phyloP scores from a whole-genome alignment of 2,888 invertebrate genomes.

The Cecidostiba fungosa region DNA sequence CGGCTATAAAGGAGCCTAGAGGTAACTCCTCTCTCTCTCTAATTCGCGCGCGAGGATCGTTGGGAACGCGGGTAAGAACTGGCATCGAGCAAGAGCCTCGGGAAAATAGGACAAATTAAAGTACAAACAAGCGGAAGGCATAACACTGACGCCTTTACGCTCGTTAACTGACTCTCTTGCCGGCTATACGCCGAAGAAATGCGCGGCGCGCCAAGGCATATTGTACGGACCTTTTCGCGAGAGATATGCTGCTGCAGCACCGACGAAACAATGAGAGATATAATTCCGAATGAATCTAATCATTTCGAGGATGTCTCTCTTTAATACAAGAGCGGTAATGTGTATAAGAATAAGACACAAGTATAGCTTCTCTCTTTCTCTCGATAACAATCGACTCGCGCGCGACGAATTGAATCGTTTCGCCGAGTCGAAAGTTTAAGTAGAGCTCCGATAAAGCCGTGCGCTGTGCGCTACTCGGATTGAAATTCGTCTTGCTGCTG shows the following conservation, averaged over 20 bases:
- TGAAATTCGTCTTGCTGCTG: constrained; percentile 53
- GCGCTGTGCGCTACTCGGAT: constrained; percentile 46
- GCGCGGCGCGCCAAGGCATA: constrained; percentile 5
- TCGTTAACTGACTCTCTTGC: constrained; percentile 53
- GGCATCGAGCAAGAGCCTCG: constrained; percentile 30
- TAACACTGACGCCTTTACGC: constrained; percentile 55
- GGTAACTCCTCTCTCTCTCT: constrained; percentile 51
- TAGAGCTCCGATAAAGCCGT: constrained; percentile 51
- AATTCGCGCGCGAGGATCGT: constrained; percentile 34
- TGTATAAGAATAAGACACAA: not conserved
- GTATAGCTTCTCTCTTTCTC: not conserved
- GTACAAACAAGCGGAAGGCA: constrained; percentile 60
- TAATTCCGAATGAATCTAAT: not conserved
- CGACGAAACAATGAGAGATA: constrained; percentile 34
- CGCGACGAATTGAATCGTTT: constrained; percentile 57
- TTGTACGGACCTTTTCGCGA: not conserved
- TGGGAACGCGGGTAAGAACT: constrained; percentile 55
- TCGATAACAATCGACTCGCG: constrained; percentile 44
- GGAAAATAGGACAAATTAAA: constrained; percentile 59
- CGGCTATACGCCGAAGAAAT: too few relatives aligned
- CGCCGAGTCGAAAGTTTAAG: constrained; percentile 32
- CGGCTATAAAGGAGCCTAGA: constrained; percentile 52
- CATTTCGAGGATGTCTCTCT: not conserved
- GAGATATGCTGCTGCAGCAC: not conserved
- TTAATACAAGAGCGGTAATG: not conserved